Base-by-base conservation (phyloP, 2,113 vertebrate genomes). In the Phalacrocorax carbo region DNA sequence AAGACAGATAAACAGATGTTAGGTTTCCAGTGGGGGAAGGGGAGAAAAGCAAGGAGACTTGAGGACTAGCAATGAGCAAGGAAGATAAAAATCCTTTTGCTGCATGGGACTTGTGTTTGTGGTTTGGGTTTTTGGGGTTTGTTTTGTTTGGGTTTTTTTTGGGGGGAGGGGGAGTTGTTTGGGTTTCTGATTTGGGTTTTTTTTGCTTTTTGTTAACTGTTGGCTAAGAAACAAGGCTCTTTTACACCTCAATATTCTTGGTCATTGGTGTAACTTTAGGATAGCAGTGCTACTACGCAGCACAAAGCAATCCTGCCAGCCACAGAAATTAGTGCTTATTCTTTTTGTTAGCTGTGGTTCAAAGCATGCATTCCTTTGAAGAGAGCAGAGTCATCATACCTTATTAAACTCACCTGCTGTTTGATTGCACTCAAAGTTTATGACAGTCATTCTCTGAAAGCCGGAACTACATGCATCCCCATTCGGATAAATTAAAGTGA, bases 381-480 rank as follows among this genome's bases (percentile, higher is more conserved):
- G 15, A 21, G 15, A 90, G 57, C 44, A 87, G 22, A 73, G 32
- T 20, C 38, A 68, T 62, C 68, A 55, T 15, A 91, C 61, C 36
- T 40, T 57, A 30, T 79, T 80, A 18, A 85, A 78, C 98, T 98
- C 96, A 99, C 99, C 98, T 94, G 99, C 99, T 1, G 97, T 98
- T 79, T 98, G 94, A 92, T 98, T 99, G 98, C 99, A 99, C 87
- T 99, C 98, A 61, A 99, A 99, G 98, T 99, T 99, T 83, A 99
- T 99, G 86, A 99, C 98, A 22, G 98, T 99, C 99, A 99, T 99
- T 73, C 99, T 98, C 97, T 99, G 98, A 93, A 99, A 99, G 86
- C 99, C 99, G 0, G 98, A 98, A 84, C 99, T 99, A 95, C 99
- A 99, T 0, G 60, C 94, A 7, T 90, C 97, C 5, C 99, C 99